Evolutionary conservation across 2,113 vertebrate genomes (phyloP).

Genomic region (Apeltes quadracus): DNA sequence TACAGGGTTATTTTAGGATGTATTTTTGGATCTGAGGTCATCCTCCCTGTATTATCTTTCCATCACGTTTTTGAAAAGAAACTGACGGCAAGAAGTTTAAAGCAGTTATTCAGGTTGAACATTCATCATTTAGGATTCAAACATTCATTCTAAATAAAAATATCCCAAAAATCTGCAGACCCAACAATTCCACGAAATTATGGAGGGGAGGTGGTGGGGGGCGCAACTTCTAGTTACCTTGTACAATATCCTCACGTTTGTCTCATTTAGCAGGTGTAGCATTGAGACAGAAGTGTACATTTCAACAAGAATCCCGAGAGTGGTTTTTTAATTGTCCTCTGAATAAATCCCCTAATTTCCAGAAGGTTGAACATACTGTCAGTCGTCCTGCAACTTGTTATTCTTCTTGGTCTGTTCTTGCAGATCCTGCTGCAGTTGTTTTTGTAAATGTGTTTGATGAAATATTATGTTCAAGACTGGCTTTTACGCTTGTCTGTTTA

Average conservation of each 20-base stretch:
- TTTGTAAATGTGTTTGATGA: too few relatives aligned
- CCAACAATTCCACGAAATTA: background rate
- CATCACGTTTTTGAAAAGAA: background rate
- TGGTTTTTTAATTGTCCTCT: background rate
- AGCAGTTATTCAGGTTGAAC: background rate
- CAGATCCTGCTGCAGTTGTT: slow-evolving; percentile 2
- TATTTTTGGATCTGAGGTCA: slow-evolving; percentile 50
- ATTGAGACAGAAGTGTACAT: background rate
- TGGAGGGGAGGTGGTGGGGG: background rate
- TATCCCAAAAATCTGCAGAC: background rate
- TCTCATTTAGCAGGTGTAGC: slow-evolving; percentile 29
- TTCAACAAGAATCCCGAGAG: background rate
- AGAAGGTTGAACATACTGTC: slow-evolving; percentile 6
- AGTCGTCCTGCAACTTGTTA: background rate
- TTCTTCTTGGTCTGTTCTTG: background rate
- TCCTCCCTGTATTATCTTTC: slow-evolving; percentile 32
- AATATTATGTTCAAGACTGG: too few relatives aligned
- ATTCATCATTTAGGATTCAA: background rate
- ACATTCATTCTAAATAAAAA: background rate
- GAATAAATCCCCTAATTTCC: background rate
- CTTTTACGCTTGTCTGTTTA: too few relatives aligned
- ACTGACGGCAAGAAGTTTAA: background rate
- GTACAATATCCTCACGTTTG: background rate
- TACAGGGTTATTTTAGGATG: slow-evolving; percentile 52
- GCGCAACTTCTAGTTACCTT: slow-evolving; percentile 20